phyloP scores from a whole-genome alignment of 1,140 invertebrate species.

The Pomacea maculata region DNA sequence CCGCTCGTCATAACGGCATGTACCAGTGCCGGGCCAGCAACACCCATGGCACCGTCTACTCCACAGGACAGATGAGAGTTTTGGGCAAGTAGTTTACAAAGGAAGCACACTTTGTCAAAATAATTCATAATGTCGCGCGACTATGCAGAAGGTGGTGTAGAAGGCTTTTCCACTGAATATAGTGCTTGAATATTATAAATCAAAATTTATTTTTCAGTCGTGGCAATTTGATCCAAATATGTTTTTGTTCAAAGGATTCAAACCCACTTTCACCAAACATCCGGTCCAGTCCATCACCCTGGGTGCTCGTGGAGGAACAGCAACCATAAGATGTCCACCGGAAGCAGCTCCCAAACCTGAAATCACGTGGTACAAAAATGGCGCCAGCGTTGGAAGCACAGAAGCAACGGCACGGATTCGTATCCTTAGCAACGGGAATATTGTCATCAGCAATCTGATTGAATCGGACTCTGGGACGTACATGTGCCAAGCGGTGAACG shows the following conservation, averaged over 20 bases:
- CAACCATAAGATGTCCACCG: slow-evolving; percentile 90
- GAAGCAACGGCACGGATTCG: slow-evolving; percentile 37
- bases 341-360: slow-evolving; percentile 89
- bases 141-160: too few species aligned
- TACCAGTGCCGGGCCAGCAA: slow-evolving; percentile 94
- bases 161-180: too few species aligned
- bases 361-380: slow-evolving; percentile 87
- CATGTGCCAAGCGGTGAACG: slow-evolving; percentile 40
- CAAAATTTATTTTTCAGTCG: background rate
- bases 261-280: slow-evolving; percentile 89
- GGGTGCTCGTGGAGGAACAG: slow-evolving; percentile 89
- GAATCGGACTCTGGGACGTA: slow-evolving; percentile 39
- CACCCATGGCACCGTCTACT: slow-evolving; percentile 85
- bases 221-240: background rate
- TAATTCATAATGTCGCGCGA: too few species aligned
- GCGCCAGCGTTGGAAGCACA: slow-evolving; percentile 69
- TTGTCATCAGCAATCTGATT: slow-evolving; percentile 38
- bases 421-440: slow-evolving; percentile 50
- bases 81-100: slow-evolving; percentile 42
- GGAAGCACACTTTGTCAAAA: too few species aligned
- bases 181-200: too few species aligned
- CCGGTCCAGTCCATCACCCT: slow-evolving; percentile 89
- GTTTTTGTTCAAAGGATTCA: slow-evolving; percentile 72
- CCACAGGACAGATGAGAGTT: slow-evolving; percentile 89
- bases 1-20: slow-evolving; percentile 84